Evolutionary conservation across 2,797 vertebrate species (phyloP), one percentile per base, ranked within the genome.

Genomic region (Xyrichtys novacula): DNA sequence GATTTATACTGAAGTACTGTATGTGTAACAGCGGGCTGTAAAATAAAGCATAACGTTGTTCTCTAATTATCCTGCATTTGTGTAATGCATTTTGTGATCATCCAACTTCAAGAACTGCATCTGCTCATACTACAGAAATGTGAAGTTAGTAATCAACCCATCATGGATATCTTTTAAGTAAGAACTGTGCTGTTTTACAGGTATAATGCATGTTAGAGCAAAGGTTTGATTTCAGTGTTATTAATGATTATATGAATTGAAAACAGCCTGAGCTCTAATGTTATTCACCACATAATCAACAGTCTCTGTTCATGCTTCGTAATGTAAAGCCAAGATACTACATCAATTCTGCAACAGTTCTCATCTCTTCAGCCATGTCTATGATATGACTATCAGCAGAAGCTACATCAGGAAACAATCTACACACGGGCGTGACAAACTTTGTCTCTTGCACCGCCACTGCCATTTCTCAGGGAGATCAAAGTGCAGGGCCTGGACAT

Each of bases 11-110:
- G 61, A 66, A 85, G 77, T 77, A 74, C 71, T 85, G 82, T 88
- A 80, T 80, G 69, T 89, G 67, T 84, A 68, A 77, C 44, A 83
- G 44, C 77, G 68, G 87, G 87, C 88, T 88, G 88, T 88, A 89
- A 89, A 90, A 87, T 89, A 88, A 90, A 88, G 88, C 85, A 62
- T 81, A 70, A 71, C 60, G 65, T 74, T 84, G 71, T 81, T 80
- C 83, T 86, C 80, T 73, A 65, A 78, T 67, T 63, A 71, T 61
- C 55, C 36, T 34, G 83, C n/a, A n/a, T n/a, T n/a, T n/a, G n/a
- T n/a, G n/a, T n/a, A 80, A 77, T 80, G 78, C 59, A 60, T 44
- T 81, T 80, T 88, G 69, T 85, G 67, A 62, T 76, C 23, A 63
- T 74, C 61, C 68, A 55, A 66, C 29, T 65, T 26, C 28, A 48